Base-by-base conservation (phyloP, 2,888 invertebrate genomes). In the Dicyrtomina minuta region DNA sequence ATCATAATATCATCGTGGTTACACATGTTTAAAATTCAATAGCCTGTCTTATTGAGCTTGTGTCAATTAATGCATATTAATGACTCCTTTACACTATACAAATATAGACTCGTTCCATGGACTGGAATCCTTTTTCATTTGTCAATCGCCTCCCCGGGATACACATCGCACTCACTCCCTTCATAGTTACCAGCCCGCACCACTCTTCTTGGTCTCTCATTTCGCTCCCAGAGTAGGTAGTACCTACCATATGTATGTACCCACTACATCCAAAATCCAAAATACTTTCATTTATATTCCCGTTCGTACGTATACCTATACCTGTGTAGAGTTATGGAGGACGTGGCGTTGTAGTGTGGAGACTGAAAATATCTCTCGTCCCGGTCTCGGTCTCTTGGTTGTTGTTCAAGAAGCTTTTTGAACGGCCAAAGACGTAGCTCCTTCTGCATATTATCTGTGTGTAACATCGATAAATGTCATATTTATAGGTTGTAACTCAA, bases 61-160 rank as follows among this genome's bases (percentile, higher is more conserved):
- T 75, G 74, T 77, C 75, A 77, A 77, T 77, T 75, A 77, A 77
- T 77, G 74, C 74, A 74, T 77, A 77, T 77, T 77, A 77, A 75
- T 77, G 74, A 77, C 58, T 72, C 69, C 26, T 22, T n/a, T 41
- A n/a, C 17, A 49, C 17, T 20, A 49, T 17, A 17, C 59, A 56
- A 56, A 33, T 61, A 20, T 17, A 58, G n/a, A 33, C 39, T 58
- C 58, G 4, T 15, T 41, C 41, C 22, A 2, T 53, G 22, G 13
- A 53, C 22, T 33, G 33, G 33, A 33, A 26, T 49, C 22, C 46
- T 17, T 15, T 24, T 33, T 65, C 53, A n/a, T 4, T 27, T 12
- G 27, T 62, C 44, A 62, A 22, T 59, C 55, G 20, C 33, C n/a
- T n/a, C 20, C 51, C 51, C 8, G 33, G 26, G n/a, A 59, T 26